Conservation (phyloP, 1,140 invertebrate species). For the Drosophila ohnishii region DNA sequence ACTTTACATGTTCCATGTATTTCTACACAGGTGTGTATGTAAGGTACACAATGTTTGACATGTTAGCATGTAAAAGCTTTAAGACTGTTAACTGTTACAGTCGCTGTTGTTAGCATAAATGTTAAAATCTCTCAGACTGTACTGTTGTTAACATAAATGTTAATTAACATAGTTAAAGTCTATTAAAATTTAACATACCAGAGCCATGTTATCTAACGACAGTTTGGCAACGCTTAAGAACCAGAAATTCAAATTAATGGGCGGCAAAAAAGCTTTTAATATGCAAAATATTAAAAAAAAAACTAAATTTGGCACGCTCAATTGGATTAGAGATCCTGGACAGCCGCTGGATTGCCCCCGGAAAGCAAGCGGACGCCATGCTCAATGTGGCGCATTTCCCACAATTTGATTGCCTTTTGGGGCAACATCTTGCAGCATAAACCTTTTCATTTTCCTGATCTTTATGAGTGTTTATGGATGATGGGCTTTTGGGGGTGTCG, state of each 20-base stretch:
- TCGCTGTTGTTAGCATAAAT: too few species aligned
- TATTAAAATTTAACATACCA: not conserved
- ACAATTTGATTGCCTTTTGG: conserved; percentile 13
- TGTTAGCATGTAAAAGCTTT: too few species aligned
- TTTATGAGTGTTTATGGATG: conserved; percentile 30
- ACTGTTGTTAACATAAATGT: too few species aligned
- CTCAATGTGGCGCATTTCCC: conserved; percentile 25
- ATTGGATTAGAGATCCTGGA: conserved; percentile 6
- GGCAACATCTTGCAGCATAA: conserved; percentile 30
- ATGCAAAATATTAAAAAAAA: not conserved
- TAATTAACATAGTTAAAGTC: too few species aligned
- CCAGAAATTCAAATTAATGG: not conserved
- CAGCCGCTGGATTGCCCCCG: conserved; percentile 5
- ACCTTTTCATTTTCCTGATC: conserved; percentile 31
- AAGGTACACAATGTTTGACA: too few species aligned
- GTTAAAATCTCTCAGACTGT: too few species aligned
- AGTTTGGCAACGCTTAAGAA: not conserved
- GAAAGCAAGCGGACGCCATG: not conserved
- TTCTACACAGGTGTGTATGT: too few species aligned
- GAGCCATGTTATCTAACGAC: not conserved
- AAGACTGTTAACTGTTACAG: too few species aligned
- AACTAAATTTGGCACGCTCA: not conserved
- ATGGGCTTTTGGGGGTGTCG: not conserved
- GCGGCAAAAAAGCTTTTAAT: not conserved
- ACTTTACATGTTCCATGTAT: too few species aligned